Base-by-base conservation (phyloP, 2,797 vertebrate genomes). In the Melanotaenia maccullochi region DNA sequence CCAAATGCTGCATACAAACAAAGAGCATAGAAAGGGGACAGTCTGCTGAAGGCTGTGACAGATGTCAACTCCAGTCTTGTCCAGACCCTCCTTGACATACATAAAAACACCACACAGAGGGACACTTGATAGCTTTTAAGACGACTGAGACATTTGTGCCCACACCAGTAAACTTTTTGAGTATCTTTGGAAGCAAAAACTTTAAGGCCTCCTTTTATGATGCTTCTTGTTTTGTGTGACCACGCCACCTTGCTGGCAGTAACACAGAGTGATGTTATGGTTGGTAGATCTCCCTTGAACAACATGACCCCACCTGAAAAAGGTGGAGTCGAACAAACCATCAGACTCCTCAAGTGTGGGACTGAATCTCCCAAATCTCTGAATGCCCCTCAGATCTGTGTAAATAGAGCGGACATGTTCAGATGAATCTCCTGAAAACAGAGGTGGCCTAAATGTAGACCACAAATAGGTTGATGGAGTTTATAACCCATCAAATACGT, bases 171-270 rank as follows among this genome's bases (percentile, higher is more conserved):
- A 76, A 74, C 62, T 64, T 56, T 55, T 69, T 61, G 70, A 72
- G 70, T 9, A 5, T 85, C 82, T 76, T 80, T 79, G 75, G 71
- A 85, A 81, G 76, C 69, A 2, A 52, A 52, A 67, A 73, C 9
- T 55, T 77, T 74, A 86, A 88, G 86, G 83, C 84, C 75, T 78
- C 79, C 66, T 36, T 61, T 69, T 12, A 35, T 71, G 49, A 58
- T 22, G 20, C 52, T 51, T 74, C 62, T 65, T n/a, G 0, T 49
- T 36, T 54, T 44, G 47, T 52, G 44, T 49, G 42, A 56, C 44
- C 33, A 30, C 35, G 0, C 52, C 68, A 12, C 28, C 35, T 59
- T 40, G 70, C 30, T 49, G 61, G 60, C 61, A 35, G 5, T 11
- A 59, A 62, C 12, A 65, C 28, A 18, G 25, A 16, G 42, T 65